Base-by-base conservation (phyloP, 2,113 vertebrate species). In the Leuciscus idus region DNA sequence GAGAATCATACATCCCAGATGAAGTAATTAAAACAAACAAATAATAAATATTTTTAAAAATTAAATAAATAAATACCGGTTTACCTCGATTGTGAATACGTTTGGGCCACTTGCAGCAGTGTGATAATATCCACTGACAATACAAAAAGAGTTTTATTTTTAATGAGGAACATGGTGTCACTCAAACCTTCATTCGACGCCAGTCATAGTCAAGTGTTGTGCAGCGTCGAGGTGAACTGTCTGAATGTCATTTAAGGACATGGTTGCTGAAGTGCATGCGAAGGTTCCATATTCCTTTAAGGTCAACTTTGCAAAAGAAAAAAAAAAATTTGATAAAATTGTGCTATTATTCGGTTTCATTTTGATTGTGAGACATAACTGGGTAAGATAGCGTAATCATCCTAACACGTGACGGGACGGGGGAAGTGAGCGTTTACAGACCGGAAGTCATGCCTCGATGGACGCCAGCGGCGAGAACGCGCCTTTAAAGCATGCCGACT, bases 401-500 rank as follows among this genome's bases (percentile, higher is more conserved):
- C 92, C 91, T 92, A 94, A 94, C 93, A 92, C 52, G 74, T 85
- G 73, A 64, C 28, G 68, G 43, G 43, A 43, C 8, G 43, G 43
- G 43, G 75, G 91, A 89, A 90, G 87, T 28, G n/a, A 70, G 75
- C 76, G 3, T 28, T 59, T 4, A 21, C 15, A 70, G 55, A 90
- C 93, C 21, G 26, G 89, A 81, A 83, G 81, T 92, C 90, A 92
- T 62, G 87, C 91, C 83, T 90, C 84, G 17, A 86, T 11, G 43
- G 87, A 74, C 23, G 33, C 57, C 19, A 88, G 80, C 33, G 89
- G 87, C 21, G 89, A 88, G 87, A 93, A 95, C 66, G 94, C 92
- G 87, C 97, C 96, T 94, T 97, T 97, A 94, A 97, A 98, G 94
- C 97, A 98, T 88, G 97, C 97, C 0, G 97, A 98, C 94, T 98